Evolutionary conservation across 2,888 invertebrate species (phyloP).

Genomic region (Diaphora mendica): DNA sequence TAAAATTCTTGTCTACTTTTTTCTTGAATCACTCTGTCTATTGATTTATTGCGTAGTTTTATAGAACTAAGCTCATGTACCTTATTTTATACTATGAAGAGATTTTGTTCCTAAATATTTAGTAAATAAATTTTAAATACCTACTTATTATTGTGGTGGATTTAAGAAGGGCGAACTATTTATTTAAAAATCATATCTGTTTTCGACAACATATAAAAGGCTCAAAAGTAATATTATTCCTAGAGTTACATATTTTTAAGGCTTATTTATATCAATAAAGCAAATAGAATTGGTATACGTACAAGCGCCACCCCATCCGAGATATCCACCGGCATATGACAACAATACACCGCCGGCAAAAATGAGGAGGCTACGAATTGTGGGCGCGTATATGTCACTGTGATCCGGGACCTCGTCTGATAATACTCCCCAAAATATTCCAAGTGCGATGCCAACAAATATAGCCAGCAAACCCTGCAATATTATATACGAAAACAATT

Average conservation of each 20-base stretch:
- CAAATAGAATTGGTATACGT: constrained; percentile 53
- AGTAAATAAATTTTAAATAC: too few species aligned
- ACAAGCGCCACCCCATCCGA: constrained; percentile 82
- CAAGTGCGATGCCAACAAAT: constrained; percentile 73
- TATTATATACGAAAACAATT: constrained; percentile 46
- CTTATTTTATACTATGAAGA: too few species aligned
- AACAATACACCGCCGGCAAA: constrained; percentile 73
- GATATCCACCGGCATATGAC: constrained; percentile 69
- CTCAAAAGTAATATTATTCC: constrained; percentile 6
- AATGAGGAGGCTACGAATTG: constrained; percentile 75
- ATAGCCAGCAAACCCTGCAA: constrained; percentile 76
- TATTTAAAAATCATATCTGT: neutral
- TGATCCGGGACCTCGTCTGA: constrained; percentile 76
- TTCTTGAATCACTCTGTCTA: neutral
- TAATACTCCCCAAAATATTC: constrained; percentile 76
- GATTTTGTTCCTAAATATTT: too few species aligned
- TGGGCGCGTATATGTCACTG: constrained; percentile 73
- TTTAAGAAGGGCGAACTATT: neutral
- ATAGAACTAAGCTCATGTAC: too few species aligned
- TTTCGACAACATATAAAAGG: neutral
- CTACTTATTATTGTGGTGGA: neutral
- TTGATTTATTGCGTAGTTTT: neutral
- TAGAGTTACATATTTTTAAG: neutral
- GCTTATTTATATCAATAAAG: constrained; percentile 24
- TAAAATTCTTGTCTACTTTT: neutral